Conservation (phyloP, 2,797 vertebrate genomes). For the Intellagama lesueurii region DNA sequence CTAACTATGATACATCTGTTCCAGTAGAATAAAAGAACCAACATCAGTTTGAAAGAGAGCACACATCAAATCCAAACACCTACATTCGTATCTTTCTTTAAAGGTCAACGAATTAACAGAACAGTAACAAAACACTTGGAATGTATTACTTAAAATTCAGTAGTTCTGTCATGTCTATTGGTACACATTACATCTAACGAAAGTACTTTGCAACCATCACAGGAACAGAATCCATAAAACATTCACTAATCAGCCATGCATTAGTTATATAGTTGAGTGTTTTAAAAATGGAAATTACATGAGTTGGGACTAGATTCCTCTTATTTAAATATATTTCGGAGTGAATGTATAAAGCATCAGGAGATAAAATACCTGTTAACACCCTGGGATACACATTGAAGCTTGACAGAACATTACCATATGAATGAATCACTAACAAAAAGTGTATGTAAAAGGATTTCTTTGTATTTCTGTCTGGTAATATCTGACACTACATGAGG, state of each 20-base stretch:
- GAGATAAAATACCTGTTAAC: conserved; percentile 53
- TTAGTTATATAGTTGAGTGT: conserved; percentile 30
- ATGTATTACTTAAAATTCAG: conserved; percentile 51
- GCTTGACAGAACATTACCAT: conserved; percentile 31
- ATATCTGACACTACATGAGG: conserved; percentile 42
- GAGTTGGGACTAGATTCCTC: conserved; percentile 34
- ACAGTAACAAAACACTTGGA: conserved; percentile 27
- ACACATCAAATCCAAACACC: conserved; percentile 17
- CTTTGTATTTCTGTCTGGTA: conserved; percentile 31
- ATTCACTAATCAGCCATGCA: conserved; percentile 59
- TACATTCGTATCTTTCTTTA: conserved; percentile 5
- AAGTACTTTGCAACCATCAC: conserved; percentile 47
- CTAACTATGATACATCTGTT: conserved; percentile 13
- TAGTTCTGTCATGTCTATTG: conserved; percentile 34
- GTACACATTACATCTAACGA: conserved; percentile 56
- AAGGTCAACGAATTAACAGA: conserved; percentile 60
- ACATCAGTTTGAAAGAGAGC: conserved; percentile 8
- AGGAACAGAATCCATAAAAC: conserved; percentile 55
- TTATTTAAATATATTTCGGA: conserved; percentile 51
- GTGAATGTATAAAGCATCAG: conserved; percentile 41
- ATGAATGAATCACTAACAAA: conserved; percentile 42
- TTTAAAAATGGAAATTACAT: conserved; percentile 43
- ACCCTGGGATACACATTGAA: conserved; percentile 21
- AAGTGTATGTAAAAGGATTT: conserved; percentile 20
- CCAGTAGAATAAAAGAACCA: conserved; percentile 29